Evolutionary conservation across 2,888 invertebrate species (phyloP), one percentile per base, ranked within the genome.

Genomic region (Meloe dianella): DNA sequence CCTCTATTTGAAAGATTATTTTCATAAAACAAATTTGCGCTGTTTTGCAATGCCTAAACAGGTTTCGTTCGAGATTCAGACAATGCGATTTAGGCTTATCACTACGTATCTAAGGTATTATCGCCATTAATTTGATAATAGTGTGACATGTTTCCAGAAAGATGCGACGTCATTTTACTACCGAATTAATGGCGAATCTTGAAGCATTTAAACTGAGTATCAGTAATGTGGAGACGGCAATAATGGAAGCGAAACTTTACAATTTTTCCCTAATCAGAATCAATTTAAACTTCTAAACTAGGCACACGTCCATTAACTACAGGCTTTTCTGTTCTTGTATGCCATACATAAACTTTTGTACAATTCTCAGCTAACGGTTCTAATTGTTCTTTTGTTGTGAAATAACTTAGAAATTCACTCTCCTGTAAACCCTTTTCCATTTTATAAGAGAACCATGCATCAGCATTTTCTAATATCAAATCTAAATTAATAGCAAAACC

Each of bases 321-420:
- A 0, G 97, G 93, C 76, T 91, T 91, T 82, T 97, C 96, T 0
- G 98, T 98, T 77, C 98, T 88, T 3, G 98, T 99, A 81, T 99
- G 99, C 99, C 99, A 99, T 0, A 99, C 98, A 70, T 94, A 91
- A n/a, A 98, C 93, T 85, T 96, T 94, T 0, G 93, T 93, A 79
- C 98, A 98, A 74, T 90, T 89, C 72, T 94, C 92, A 0, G 97
- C 98, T 69, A 94, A 85, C 0, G 98, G 96, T 83, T 99, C 98
- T 62, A 99, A 82, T 58, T 96, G 90, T 5, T 90, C 88, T 71
- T 86, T 87, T 0, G 89, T 88, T 0, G 90, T 90, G 67, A 95
- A 86, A 77, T 92, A 90, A 71, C 90, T 87, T 3, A 96, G 84
- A 71, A 96, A 92, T 81, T 92, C 93, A 74, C 92, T 93, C 82